These are phyloP conservation scores for Eupeodes latifasciatus DNA, from an alignment of 2,888 invertebrate species.

Conservation along the genomic window DNA sequence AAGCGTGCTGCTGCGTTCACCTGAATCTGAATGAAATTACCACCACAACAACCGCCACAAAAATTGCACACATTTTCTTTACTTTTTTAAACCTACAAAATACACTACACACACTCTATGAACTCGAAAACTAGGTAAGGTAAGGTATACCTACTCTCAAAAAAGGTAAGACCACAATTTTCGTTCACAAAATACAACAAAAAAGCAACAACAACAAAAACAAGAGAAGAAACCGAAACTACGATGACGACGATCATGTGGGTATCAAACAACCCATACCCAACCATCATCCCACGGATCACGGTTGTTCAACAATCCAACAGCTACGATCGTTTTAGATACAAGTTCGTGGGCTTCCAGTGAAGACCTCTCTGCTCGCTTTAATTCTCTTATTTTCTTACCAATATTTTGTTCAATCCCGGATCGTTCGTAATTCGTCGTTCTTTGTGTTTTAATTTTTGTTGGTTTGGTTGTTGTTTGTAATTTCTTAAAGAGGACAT, in stretches of 20 bases:
- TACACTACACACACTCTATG: not conserved
- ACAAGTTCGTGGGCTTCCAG: conserved; percentile 73
- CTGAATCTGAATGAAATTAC: conserved; percentile 74
- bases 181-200: conserved; percentile 52
- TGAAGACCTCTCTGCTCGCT: conserved; percentile 61
- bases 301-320: conserved; percentile 71
- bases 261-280: conserved; percentile 68
- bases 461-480: conserved; percentile 6
- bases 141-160: conserved; percentile 13
- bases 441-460: conserved; percentile 16
- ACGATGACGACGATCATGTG: conserved; percentile 47
- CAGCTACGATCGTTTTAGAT: conserved; percentile 71
- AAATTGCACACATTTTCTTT: conserved; percentile 34
- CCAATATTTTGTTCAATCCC: conserved; percentile 1
- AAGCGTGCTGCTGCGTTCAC: conserved; percentile 70
- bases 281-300: conserved; percentile 75
- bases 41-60: conserved; percentile 27
- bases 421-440: conserved; percentile 30
- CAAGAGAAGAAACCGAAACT: conserved; percentile 46
- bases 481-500: conserved; percentile 33
- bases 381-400: not conserved
- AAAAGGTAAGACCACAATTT: conserved; percentile 75
- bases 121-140: not conserved
- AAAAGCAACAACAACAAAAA: conserved; percentile 44
- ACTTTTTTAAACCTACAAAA: not conserved